These are phyloP conservation scores for Xenopus laevis DNA, from an alignment of 2,113 vertebrate genomes.

Conservation along the genomic window DNA sequence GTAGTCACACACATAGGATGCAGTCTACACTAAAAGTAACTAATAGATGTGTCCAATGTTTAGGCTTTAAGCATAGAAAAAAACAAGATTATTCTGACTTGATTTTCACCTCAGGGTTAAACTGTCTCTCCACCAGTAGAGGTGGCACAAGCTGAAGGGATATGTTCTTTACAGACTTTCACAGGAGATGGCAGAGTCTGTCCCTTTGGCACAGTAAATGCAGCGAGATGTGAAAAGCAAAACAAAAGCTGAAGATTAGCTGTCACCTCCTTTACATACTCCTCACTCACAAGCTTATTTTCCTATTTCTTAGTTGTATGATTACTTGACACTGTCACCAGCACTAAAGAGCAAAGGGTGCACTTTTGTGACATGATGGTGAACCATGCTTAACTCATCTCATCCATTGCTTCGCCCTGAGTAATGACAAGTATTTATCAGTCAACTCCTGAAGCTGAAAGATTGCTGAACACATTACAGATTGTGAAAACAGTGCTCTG, in stretches of 20 bases:
- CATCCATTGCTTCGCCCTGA: slow-evolving; percentile 38
- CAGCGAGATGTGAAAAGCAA: slow-evolving; percentile 26
- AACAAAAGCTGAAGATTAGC: slow-evolving; percentile 30
- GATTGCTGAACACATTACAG: slow-evolving; percentile 44
- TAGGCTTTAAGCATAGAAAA: no score
- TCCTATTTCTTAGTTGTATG: slow-evolving; percentile 26
- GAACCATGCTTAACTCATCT: slow-evolving; percentile 43
- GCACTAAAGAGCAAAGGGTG: slow-evolving; percentile 20
- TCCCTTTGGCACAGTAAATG: slow-evolving; percentile 1
- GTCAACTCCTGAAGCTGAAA: slow-evolving; percentile 41
- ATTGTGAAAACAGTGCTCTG: slow-evolving; percentile 21
- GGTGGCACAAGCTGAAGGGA: not conserved
- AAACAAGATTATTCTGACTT: not conserved
- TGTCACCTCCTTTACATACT: slow-evolving; percentile 36
- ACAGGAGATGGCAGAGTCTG: slow-evolving; percentile 10
- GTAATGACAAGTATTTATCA: slow-evolving; percentile 43
- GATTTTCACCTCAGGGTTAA: not conserved
- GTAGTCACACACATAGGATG: no score
- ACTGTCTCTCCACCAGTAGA: not conserved
- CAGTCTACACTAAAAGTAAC: no score
- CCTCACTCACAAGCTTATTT: slow-evolving; percentile 32
- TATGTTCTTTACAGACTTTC: not conserved
- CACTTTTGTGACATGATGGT: slow-evolving; percentile 38
- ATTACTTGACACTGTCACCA: slow-evolving; percentile 33
- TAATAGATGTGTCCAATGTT: no score